phyloP scores from a whole-genome alignment of 2,888 invertebrate genomes.

The Villa cingulata region DNA sequence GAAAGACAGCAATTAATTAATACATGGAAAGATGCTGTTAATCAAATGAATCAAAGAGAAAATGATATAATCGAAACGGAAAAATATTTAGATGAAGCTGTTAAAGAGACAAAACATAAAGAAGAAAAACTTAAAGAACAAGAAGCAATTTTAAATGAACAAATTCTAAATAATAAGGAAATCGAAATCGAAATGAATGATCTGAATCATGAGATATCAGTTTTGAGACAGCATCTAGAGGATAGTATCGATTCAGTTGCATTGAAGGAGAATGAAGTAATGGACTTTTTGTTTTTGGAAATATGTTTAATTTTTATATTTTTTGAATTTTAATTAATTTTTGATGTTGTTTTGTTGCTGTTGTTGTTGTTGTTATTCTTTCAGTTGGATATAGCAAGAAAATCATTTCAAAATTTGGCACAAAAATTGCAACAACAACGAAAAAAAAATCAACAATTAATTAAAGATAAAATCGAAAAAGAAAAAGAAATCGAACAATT shows the following conservation, averaged over 20 bases:
- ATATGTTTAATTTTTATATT: no score
- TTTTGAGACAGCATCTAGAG: slow-evolving; percentile 27
- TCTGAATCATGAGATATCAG: slow-evolving; percentile 33
- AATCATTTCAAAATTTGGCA: slow-evolving; percentile 27
- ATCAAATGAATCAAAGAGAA: slow-evolving; percentile 55
- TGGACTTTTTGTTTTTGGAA: no score
- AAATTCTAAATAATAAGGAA: slow-evolving; percentile 40
- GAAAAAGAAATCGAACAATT: slow-evolving; percentile 19
- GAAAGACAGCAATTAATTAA: slow-evolving; percentile 53
- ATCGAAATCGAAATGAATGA: slow-evolving; percentile 33
- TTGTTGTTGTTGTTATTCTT: no score
- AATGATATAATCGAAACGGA: slow-evolving; percentile 46
- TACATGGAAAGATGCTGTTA: slow-evolving; percentile 59
- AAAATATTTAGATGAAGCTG: slow-evolving; percentile 24
- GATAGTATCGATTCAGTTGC: slow-evolving; percentile 27
- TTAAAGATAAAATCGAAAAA: slow-evolving; percentile 19
- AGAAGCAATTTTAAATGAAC: slow-evolving; percentile 39
- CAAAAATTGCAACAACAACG: slow-evolving; percentile 27
- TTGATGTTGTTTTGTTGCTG: background rate
- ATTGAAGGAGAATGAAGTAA: slow-evolving; percentile 36
- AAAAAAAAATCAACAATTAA: slow-evolving; percentile 24
- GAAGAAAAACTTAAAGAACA: slow-evolving; percentile 35
- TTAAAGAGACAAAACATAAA: slow-evolving; percentile 27
- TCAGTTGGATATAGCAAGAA: slow-evolving; percentile 25
- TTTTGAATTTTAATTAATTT: background rate